Conservation (phyloP, 1,140 invertebrate species). For the Berghia stephanieae region DNA sequence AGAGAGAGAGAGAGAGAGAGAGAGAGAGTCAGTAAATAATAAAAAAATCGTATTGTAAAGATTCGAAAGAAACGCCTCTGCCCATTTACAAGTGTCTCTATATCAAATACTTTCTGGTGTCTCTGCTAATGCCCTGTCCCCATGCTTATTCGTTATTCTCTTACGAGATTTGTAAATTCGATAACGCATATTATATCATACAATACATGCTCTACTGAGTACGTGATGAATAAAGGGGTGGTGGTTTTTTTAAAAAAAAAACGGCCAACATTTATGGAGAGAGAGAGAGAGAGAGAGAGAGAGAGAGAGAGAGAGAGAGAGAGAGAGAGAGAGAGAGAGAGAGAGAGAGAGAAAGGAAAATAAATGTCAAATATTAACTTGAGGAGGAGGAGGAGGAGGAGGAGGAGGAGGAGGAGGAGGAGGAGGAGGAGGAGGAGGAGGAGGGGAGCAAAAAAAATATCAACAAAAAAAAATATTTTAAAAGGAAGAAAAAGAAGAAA, state of each 20-base stretch:
- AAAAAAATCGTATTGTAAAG: too few relatives aligned
- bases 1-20: conserved; percentile 20
- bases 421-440: background rate
- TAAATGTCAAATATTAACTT: background rate
- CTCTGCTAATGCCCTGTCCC: too few relatives aligned
- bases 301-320: conserved; percentile 20
- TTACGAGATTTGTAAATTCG: too few relatives aligned
- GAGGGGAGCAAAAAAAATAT: background rate
- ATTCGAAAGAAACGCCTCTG: too few relatives aligned
- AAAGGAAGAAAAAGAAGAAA: background rate
- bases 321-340: conserved; percentile 18
- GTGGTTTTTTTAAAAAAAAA: too few relatives aligned
- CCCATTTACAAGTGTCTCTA: too few relatives aligned
- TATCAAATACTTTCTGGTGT: too few relatives aligned
- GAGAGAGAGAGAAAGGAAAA: conserved; percentile 24
- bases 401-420: background rate
- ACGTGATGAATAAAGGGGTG: too few relatives aligned
- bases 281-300: conserved; percentile 18
- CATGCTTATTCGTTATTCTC: too few relatives aligned
- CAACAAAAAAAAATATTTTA: background rate
- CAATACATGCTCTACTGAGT: too few relatives aligned
- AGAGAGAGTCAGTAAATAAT: background rate
- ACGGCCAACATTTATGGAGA: background rate
- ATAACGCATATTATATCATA: too few relatives aligned
- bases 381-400: background rate